phyloP scores from a whole-genome alignment of 2,113 vertebrate genomes.

The Machaerirhynchus nigripectus region DNA sequence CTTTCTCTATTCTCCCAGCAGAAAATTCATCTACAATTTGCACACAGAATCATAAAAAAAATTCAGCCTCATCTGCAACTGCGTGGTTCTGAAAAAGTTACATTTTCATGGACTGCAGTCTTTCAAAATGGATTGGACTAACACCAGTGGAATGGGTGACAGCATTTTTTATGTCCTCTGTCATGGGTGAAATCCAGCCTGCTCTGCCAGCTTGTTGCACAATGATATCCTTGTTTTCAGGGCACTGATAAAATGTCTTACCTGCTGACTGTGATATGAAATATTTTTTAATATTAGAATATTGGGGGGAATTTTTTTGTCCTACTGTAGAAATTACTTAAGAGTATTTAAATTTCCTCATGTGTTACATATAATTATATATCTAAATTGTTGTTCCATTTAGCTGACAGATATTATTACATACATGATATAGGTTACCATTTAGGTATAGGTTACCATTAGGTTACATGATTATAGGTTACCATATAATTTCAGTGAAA shows the following conservation, averaged over 20 bases:
- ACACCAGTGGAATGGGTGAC: neutral
- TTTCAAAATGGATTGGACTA: neutral
- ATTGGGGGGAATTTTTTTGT: neutral
- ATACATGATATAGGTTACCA: neutral
- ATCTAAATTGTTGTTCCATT: neutral
- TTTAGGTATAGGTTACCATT: neutral
- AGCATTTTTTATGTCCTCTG: neutral
- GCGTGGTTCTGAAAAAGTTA: neutral
- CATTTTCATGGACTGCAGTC: neutral
- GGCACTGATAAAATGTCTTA: neutral
- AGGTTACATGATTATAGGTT: neutral
- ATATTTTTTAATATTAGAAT: neutral
- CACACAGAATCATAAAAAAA: neutral
- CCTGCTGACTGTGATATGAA: neutral
- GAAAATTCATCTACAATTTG: neutral
- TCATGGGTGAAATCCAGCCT: neutral
- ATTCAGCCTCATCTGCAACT: neutral
- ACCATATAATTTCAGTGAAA: neutral
- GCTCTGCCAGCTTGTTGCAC: neutral
- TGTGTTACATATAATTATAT: neutral
- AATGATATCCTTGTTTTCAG: neutral
- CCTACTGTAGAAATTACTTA: neutral
- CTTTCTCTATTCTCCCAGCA: neutral
- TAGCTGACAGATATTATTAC: neutral
- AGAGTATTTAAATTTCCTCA: neutral